Conservation (phyloP, 2,888 invertebrate genomes). For the Agrotis clavis region DNA sequence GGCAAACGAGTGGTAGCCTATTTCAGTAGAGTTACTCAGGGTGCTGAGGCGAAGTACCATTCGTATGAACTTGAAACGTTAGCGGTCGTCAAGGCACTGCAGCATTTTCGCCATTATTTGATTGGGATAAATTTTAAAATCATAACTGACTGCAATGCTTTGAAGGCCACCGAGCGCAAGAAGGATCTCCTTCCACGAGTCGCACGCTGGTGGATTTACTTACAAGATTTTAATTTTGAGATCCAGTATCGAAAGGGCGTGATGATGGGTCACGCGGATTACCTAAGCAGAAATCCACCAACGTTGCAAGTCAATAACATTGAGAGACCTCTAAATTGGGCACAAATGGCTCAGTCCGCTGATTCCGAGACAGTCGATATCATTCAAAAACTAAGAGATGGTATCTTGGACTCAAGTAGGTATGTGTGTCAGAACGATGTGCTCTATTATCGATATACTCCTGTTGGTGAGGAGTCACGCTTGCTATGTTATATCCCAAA, state of each 20-base stretch:
- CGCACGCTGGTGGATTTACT: constrained; percentile 54
- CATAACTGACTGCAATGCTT: constrained; percentile 41
- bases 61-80: constrained; percentile 41
- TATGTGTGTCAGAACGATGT: not conserved
- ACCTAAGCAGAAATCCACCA: constrained; percentile 26
- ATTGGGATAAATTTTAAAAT: constrained; percentile 42
- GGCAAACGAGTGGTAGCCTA: not conserved
- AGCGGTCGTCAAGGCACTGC: constrained; percentile 52
- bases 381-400: not conserved
- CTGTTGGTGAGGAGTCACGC: constrained; percentile 17
- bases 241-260: constrained; percentile 53
- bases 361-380: not conserved
- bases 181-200: constrained; percentile 53
- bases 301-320: not conserved
- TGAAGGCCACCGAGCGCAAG: constrained; percentile 41
- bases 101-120: constrained; percentile 57
- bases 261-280: constrained; percentile 49
- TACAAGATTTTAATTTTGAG: constrained; percentile 57
- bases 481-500: constrained; percentile 43
- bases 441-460: constrained; percentile 17
- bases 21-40: constrained; percentile 5
- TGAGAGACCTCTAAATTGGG: not conserved
- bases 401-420: not conserved
- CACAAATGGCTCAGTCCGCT: not conserved
- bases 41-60: constrained; percentile 44